Percentiles rank a stretch among this genome's conserved stretches.
Conservation (phyloP, 2,113 vertebrate genomes). For the Bubalus kerabau region DNA sequence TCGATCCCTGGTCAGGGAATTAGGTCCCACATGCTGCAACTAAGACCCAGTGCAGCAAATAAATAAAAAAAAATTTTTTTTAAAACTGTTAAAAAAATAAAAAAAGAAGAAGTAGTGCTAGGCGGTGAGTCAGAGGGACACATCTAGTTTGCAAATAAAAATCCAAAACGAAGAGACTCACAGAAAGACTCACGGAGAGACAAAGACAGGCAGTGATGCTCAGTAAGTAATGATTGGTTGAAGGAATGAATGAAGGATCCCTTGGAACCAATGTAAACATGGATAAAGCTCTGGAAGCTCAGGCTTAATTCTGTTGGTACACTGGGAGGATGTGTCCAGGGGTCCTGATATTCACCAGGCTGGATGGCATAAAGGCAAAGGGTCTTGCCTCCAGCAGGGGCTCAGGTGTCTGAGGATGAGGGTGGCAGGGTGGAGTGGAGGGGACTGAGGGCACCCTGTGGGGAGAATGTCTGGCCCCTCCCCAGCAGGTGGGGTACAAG, state of each 20-base stretch:
- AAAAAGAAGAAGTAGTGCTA: neutral
- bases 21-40: neutral
- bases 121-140: neutral
- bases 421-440: neutral
- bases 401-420: neutral
- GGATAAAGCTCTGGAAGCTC: neutral
- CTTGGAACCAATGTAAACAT: rapidly evolving
- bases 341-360: neutral
- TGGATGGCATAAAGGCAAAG: neutral
- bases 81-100: neutral
- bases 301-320: neutral
- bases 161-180: neutral
- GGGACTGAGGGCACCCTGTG: neutral
- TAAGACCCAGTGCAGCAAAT: neutral
- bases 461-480: neutral
- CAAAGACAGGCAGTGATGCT: too few relatives aligned
- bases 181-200: neutral
- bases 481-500: neutral
- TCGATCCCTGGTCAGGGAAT: neutral
- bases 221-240: neutral
- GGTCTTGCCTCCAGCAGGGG: neutral
- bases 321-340: neutral
- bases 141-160: neutral
- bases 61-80: neutral
- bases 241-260: neutral